A percentile compares a stretch with the other conserved stretches of the same genome.
phyloP scores from a whole-genome alignment of 2,888 invertebrate genomes.

The Rotaria macrura region DNA sequence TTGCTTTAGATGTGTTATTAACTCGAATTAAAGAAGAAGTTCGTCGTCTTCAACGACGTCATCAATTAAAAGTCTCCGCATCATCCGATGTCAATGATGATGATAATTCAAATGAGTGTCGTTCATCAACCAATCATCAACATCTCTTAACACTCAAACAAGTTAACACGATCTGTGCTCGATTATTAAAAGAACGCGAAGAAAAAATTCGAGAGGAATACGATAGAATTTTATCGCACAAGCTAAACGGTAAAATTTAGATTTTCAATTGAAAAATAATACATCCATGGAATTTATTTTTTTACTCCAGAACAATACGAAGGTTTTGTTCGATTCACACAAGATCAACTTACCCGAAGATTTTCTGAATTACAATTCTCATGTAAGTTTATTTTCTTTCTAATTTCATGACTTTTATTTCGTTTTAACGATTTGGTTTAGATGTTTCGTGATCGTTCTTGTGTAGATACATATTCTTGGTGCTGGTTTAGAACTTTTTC shows the following conservation, averaged over 20 bases:
- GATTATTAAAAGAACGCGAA: constrained; percentile 89
- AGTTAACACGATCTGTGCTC: constrained; percentile 91
- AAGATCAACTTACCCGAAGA: constrained; percentile 82
- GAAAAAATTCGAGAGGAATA: constrained; percentile 83
- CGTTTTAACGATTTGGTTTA: background rate
- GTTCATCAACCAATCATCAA: background rate
- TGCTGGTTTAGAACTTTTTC: background rate
- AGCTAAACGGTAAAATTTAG: constrained; percentile 60
- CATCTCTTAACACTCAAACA: constrained; percentile 45
- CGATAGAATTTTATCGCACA: constrained; percentile 77
- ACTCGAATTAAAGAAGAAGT: constrained; percentile 7
- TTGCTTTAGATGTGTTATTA: background rate
- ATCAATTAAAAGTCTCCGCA: background rate
- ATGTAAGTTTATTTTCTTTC: background rate
- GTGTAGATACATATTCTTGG: background rate
- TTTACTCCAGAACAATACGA: constrained; percentile 75
- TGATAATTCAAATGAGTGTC: background rate
- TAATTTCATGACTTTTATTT: background rate
- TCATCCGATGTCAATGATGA: background rate
- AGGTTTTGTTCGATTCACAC: constrained; percentile 92
- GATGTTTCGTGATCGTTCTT: background rate
- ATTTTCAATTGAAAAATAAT: background rate
- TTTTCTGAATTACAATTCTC: constrained; percentile 48
- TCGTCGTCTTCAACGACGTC: constrained; percentile 10
- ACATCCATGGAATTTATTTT: background rate